phyloP scores from a whole-genome alignment of 2,797 vertebrate genomes.

The Eutrigla gurnardus region DNA sequence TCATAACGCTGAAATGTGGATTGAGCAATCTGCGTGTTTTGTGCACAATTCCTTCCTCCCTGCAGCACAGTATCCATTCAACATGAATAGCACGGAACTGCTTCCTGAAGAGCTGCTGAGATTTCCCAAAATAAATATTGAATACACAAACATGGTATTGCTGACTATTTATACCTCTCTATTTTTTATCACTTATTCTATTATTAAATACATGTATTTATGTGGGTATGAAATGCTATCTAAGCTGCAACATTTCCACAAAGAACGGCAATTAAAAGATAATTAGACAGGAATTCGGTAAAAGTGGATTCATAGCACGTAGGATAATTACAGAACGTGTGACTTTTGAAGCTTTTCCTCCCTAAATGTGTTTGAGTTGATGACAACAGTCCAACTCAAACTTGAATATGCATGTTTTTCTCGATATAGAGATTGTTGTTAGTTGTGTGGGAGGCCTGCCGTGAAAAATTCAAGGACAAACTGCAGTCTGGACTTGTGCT shows the following conservation, averaged over 20 bases:
- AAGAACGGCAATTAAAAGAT: not conserved
- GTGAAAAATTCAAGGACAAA: slow-evolving; percentile 15
- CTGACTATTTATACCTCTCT: not conserved
- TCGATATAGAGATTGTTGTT: slow-evolving; percentile 11
- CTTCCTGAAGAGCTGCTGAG: not conserved
- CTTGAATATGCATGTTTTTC: not conserved
- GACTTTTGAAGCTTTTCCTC: not conserved
- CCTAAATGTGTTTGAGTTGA: not conserved
- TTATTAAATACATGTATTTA: slow-evolving; percentile 3
- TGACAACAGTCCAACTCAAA: not conserved
- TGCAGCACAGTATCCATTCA: not conserved
- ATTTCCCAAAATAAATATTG: slow-evolving; percentile 27
- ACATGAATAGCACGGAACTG: not conserved
- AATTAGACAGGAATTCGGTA: not conserved
- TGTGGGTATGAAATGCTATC: not conserved
- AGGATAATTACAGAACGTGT: not conserved
- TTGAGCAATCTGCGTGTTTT: slow-evolving; percentile 5
- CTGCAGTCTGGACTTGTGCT: not conserved
- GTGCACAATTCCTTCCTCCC: not conserved
- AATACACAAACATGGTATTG: slow-evolving; percentile 3
- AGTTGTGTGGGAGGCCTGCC: not conserved
- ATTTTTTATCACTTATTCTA: not conserved
- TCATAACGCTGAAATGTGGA: not conserved
- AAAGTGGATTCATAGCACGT: not conserved
- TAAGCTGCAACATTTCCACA: not conserved